Conservation (phyloP, 2,888 invertebrate genomes). For the Plutella xylostella region DNA sequence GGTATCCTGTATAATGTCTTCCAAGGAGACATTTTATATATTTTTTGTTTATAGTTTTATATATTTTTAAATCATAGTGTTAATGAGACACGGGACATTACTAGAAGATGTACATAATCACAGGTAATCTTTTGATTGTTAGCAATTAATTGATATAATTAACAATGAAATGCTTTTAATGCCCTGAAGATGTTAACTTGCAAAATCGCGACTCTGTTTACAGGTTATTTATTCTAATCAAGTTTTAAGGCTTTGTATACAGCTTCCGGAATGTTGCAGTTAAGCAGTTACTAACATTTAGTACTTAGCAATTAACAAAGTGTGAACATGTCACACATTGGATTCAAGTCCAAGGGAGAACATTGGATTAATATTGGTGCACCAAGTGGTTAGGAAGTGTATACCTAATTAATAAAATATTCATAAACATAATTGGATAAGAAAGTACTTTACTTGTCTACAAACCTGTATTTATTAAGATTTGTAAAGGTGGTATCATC, state of each 20-base stretch:
- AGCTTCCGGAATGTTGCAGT: conserved; percentile 68
- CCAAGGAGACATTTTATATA: not conserved
- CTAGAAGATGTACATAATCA: conserved; percentile 48
- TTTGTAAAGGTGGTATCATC: not conserved
- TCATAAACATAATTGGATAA: not conserved
- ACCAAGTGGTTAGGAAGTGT: conserved; percentile 25
- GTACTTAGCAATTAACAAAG: conserved; percentile 21
- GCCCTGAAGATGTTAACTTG: conserved; percentile 36
- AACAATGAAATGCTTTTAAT: conserved; percentile 55
- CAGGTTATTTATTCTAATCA: conserved; percentile 36
- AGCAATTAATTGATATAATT: conserved; percentile 18
- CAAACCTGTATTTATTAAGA: not conserved
- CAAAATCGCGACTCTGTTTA: conserved; percentile 52
- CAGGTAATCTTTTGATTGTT: conserved; percentile 24
- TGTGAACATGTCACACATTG: not conserved
- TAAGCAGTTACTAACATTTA: conserved; percentile 59
- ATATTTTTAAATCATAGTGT: not conserved
- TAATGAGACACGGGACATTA: conserved; percentile 6
- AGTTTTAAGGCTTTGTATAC: conserved; percentile 63
- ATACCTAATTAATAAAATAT: not conserved
- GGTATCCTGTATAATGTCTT: conserved; percentile 2
- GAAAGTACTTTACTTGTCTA: too few species aligned
- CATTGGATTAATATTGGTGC: conserved; percentile 30
- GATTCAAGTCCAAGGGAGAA: not conserved
- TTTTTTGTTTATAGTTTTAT: not conserved